Conservation (phyloP, 2,888 invertebrate genomes). For the Acrobasis repandana region DNA sequence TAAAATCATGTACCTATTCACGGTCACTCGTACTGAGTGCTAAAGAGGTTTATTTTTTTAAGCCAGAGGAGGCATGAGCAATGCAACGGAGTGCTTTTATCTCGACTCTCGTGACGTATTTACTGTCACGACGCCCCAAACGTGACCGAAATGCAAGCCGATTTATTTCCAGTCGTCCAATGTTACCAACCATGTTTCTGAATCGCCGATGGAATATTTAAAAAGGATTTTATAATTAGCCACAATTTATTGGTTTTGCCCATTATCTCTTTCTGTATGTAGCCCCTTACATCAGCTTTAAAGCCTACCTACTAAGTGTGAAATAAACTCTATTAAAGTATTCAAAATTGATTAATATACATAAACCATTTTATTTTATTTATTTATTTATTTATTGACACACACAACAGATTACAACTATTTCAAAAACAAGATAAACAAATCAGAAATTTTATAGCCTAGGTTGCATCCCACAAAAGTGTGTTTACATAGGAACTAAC, state of each 20-base stretch:
- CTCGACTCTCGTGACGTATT: conserved; percentile 67
- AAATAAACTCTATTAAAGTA: too few relatives aligned
- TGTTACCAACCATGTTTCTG: conserved; percentile 18
- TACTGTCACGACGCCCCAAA: conserved; percentile 72
- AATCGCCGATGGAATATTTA: conserved; percentile 16
- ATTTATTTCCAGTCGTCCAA: conserved; percentile 52
- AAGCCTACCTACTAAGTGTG: too few relatives aligned
- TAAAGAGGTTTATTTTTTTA: conserved; percentile 21
- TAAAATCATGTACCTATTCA: conserved; percentile 11
- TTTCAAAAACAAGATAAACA: too few relatives aligned
- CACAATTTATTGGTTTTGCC: neutral
- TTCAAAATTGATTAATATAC: too few relatives aligned
- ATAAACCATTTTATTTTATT: too few relatives aligned
- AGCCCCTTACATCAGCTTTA: too few relatives aligned
- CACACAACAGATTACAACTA: too few relatives aligned
- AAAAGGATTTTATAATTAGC: conserved; percentile 3
- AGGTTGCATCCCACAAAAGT: too few relatives aligned
- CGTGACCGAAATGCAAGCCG: conserved; percentile 76
- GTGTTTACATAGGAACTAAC: too few relatives aligned
- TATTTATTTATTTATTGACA: too few relatives aligned
- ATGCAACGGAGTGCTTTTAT: conserved; percentile 61
- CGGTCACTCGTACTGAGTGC: conserved; percentile 19
- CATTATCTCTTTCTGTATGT: neutral
- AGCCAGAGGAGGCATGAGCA: conserved; percentile 7
- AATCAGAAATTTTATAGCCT: too few relatives aligned